Conservation (phyloP, 2,113 vertebrate genomes). For the Physeter macrocephalus region DNA sequence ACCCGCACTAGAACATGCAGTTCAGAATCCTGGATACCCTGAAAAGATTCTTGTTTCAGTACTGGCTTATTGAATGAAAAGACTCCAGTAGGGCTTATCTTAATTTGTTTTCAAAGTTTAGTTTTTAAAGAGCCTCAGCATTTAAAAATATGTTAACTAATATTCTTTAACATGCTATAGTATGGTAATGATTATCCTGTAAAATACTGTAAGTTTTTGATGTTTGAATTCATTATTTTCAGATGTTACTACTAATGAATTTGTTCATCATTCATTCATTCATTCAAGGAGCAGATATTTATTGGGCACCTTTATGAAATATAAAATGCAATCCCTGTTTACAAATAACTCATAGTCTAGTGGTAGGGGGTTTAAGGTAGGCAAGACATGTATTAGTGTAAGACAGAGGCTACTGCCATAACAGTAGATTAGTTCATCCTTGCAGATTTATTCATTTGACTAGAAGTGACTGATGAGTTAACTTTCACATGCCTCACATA, state of each 20-base stretch:
- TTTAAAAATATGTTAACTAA: constrained; percentile 31
- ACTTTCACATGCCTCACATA: constrained; percentile 27
- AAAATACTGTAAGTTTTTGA: not conserved
- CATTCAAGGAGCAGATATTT: not conserved
- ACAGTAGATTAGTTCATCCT: not conserved
- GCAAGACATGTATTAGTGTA: not conserved
- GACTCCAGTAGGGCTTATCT: not conserved
- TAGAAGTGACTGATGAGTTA: not conserved
- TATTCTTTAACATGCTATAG: not conserved
- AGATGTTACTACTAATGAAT: not conserved
- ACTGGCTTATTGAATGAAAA: constrained; percentile 21
- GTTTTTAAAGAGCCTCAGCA: constrained; percentile 26
- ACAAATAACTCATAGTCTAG: not conserved
- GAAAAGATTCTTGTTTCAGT: constrained; percentile 36
- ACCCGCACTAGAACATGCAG: not conserved
- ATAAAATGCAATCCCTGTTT: not conserved
- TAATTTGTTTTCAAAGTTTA: constrained; percentile 56
- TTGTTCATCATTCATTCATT: constrained; percentile 8
- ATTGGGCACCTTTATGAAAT: not conserved
- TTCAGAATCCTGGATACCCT: not conserved
- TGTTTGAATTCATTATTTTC: constrained; percentile 28
- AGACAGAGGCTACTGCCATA: not conserved
- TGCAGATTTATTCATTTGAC: not conserved
- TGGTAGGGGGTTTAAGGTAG: not conserved
- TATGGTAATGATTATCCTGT: not conserved